Percentiles rank a stretch among this genome's conserved stretches.
phyloP scores from a whole-genome alignment of 2,113 vertebrate species.

The Eublepharis macularius region DNA sequence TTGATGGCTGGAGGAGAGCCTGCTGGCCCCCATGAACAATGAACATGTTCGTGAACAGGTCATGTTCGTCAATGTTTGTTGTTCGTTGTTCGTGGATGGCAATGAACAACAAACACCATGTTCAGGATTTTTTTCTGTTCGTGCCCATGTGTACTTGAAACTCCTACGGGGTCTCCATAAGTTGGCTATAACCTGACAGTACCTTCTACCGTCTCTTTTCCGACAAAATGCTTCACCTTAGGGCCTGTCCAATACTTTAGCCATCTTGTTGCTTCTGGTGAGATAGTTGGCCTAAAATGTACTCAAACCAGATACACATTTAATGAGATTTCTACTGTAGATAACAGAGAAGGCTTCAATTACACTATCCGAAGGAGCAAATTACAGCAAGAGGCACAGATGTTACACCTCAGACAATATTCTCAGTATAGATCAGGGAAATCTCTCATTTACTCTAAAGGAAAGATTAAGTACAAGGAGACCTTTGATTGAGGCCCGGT shows the following conservation, averaged over 20 bases:
- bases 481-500: constrained; percentile 1
- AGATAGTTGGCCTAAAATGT: background rate
- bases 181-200: no score
- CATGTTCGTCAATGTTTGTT: no score
- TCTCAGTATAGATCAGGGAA: background rate
- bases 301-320: background rate
- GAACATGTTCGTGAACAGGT: no score
- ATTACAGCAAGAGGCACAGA: background rate
- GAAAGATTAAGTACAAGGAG: constrained; percentile 11
- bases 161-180: no score
- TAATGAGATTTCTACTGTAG: background rate
- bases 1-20: no score
- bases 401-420: background rate
- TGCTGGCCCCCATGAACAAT: no score
- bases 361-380: background rate
- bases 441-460: background rate
- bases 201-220: no score
- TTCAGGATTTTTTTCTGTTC: no score
- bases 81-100: no score
- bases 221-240: background rate
- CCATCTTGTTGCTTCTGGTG: background rate
- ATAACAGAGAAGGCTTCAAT: background rate
- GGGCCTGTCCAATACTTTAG: background rate
- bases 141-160: no score
- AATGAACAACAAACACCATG: no score